phyloP scores from a whole-genome alignment of 2,797 vertebrate species.

The Sternarchorhynchus goeldii region DNA sequence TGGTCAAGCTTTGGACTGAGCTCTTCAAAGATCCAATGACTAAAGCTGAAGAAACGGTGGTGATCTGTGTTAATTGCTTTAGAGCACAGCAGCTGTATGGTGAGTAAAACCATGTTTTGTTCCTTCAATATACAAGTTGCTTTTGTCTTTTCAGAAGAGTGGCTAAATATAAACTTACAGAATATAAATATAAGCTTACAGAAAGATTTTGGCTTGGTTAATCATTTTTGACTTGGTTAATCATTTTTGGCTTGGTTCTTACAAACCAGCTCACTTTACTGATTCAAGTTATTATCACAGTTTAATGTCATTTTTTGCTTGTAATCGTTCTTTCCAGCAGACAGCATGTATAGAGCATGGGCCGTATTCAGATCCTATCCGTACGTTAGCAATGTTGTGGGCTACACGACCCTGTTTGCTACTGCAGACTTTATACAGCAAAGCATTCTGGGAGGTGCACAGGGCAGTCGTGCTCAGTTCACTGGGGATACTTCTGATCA shows the following conservation, averaged over 20 bases:
- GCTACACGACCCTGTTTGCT: conserved; percentile 78
- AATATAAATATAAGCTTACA: neutral
- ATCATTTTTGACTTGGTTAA: neutral
- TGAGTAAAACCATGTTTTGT: conserved; percentile 54
- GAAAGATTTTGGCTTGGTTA: neutral
- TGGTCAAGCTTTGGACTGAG: conserved; percentile 44
- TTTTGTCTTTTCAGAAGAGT: neutral
- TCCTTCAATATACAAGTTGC: neutral
- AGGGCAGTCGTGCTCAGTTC: conserved; percentile 9
- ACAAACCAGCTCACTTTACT: no score
- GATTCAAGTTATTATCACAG: neutral
- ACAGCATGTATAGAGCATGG: conserved; percentile 72
- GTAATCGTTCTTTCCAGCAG: conserved; percentile 44
- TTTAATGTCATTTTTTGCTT: conserved; percentile 2
- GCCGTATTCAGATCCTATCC: conserved; percentile 72
- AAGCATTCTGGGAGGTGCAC: conserved; percentile 62
- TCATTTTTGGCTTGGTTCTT: neutral
- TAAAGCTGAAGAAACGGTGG: conserved; percentile 37
- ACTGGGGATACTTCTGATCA: neutral
- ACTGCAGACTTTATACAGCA: conserved; percentile 81
- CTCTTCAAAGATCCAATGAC: conserved; percentile 51
- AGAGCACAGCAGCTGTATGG: conserved; percentile 36
- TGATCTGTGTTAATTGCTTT: conserved; percentile 19
- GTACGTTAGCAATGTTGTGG: conserved; percentile 75
- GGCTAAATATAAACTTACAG: neutral